Percentiles rank a stretch among this genome's conserved stretches.
These are phyloP conservation scores for Salvelinus fontinalis DNA, from an alignment of 2,113 vertebrate species.

Conservation along the genomic window DNA sequence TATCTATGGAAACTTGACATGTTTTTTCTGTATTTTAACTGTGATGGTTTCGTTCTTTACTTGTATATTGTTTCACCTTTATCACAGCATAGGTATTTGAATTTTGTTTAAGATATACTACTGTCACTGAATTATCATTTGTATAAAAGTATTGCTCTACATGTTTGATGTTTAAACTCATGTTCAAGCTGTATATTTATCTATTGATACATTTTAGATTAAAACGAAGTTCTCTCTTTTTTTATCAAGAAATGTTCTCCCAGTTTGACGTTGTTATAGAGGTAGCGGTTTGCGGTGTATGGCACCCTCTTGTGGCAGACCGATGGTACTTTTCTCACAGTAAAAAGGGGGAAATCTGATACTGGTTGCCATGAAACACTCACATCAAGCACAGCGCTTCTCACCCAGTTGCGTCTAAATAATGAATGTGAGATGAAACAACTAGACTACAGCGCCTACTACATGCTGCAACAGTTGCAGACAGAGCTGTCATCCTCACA, in stretches of 20 bases:
- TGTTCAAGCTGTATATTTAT: constrained; percentile 78
- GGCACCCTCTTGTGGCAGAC: constrained; percentile 61
- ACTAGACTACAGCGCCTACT: not conserved
- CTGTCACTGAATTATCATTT: constrained; percentile 77
- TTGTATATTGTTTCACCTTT: constrained; percentile 57
- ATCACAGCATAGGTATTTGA: constrained; percentile 58
- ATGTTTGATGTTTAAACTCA: constrained; percentile 72
- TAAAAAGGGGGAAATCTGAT: constrained; percentile 25
- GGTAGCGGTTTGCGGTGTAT: constrained; percentile 6
- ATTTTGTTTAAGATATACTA: constrained; percentile 74
- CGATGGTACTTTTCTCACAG: not conserved
- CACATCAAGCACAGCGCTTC: constrained; percentile 33
- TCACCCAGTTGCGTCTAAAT: constrained; percentile 43
- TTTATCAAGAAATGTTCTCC: constrained; percentile 14
- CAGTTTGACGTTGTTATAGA: not conserved
- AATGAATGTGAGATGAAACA: constrained; percentile 47
- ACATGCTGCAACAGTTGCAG: not conserved
- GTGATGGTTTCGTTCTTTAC: constrained; percentile 61
- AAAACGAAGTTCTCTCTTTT: constrained; percentile 49
- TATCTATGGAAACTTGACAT: constrained; percentile 66
- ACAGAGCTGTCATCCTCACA: not conserved
- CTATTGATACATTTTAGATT: constrained; percentile 72
- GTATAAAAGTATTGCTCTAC: constrained; percentile 71
- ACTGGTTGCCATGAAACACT: constrained; percentile 67
- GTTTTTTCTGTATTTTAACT: constrained; percentile 62